Conservation (phyloP, 2,888 invertebrate genomes). For the Ornithoptera priamus region DNA sequence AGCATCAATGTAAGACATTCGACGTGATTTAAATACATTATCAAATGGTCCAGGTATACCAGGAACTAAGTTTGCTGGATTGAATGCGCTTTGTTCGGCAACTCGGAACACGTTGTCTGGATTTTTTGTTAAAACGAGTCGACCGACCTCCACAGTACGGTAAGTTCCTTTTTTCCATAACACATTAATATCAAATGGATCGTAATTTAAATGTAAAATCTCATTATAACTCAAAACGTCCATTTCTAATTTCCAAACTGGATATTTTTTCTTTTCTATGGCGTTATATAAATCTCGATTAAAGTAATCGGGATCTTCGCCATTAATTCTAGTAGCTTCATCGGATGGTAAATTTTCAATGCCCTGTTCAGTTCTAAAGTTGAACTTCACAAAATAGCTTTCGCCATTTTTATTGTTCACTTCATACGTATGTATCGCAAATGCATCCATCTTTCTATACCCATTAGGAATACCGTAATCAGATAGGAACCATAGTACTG, state of each 20-base stretch:
- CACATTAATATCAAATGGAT: constrained; percentile 60
- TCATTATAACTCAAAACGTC: constrained; percentile 52
- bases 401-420: constrained; percentile 87
- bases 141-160: constrained; percentile 50
- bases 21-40: constrained; percentile 49
- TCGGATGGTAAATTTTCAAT: constrained; percentile 85
- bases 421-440: constrained; percentile 94
- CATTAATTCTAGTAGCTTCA: constrained; percentile 82
- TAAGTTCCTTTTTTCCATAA: constrained; percentile 63
- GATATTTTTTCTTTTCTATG: constrained; percentile 83
- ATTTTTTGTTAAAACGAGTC: constrained; percentile 49
- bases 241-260: constrained; percentile 59
- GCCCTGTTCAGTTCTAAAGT: constrained; percentile 92
- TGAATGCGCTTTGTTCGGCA: constrained; percentile 52
- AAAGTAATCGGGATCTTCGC: constrained; percentile 89
- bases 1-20: constrained; percentile 51
- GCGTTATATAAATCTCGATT: constrained; percentile 92
- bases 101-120: constrained; percentile 53
- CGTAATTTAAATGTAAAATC: constrained; percentile 46
- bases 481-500: constrained; percentile 86
- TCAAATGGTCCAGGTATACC: constrained; percentile 63
- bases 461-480: constrained; percentile 95
- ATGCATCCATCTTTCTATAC: constrained; percentile 93
- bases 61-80: constrained; percentile 60
- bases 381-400: constrained; percentile 90